These are phyloP conservation scores for Steinernema scapterisci DNA, from an alignment of 2,888 invertebrate genomes.

Conservation along the genomic window DNA sequence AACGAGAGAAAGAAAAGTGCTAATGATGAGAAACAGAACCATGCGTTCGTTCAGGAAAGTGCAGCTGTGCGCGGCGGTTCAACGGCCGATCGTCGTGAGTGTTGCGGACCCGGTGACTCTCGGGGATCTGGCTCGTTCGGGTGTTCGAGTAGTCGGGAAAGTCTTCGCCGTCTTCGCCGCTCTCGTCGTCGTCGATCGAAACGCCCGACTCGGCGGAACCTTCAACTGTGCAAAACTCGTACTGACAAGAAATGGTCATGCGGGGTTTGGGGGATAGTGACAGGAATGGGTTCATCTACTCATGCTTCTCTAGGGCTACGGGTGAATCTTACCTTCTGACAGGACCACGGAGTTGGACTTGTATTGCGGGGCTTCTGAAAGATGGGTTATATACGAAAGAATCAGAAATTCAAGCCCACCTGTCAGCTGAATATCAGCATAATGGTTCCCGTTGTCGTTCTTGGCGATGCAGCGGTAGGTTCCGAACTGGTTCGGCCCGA, in stretches of 20 bases:
- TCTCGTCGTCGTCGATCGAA: conserved; percentile 8
- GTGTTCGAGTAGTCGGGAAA: no score
- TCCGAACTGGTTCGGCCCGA: conserved; percentile 56
- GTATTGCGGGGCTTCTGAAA: conserved; percentile 4
- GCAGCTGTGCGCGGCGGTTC: conserved; percentile 12
- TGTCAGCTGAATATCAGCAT: conserved; percentile 56
- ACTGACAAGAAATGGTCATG: background rate
- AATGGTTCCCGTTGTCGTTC: conserved; percentile 65
- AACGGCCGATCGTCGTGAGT: conserved; percentile 5
- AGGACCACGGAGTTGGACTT: conserved; percentile 1
- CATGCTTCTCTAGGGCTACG: background rate
- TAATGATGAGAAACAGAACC: conserved; percentile 30
- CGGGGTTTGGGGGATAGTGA: background rate
- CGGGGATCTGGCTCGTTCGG: background rate
- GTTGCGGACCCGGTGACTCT: background rate
- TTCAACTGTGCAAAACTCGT: conserved; percentile 30
- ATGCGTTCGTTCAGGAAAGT: conserved; percentile 3
- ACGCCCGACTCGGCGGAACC: conserved; percentile 22
- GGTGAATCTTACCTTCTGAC: conserved; percentile 5
- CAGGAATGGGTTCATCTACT: background rate
- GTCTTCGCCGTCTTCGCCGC: background rate
- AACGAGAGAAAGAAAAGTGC: background rate
- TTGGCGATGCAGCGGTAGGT: conserved; percentile 61
- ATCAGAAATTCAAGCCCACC: conserved; percentile 40
- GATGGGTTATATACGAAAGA: background rate